These are phyloP conservation scores for Hestina assimilis DNA, from an alignment of 1,140 invertebrate genomes.

Conservation along the genomic window DNA sequence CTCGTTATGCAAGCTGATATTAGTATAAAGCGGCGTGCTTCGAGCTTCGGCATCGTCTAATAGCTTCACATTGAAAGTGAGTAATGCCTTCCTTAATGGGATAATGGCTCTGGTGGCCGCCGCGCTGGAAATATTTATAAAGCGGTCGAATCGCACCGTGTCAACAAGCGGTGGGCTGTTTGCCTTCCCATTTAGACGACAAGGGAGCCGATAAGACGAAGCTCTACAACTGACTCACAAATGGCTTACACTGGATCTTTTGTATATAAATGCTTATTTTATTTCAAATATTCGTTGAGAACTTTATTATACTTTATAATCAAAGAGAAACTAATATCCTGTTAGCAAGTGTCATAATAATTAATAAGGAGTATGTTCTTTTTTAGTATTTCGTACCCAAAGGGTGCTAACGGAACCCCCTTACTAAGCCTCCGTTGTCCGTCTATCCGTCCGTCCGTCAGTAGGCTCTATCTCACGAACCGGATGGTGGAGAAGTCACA, in stretches of 20 bases:
- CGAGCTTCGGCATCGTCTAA: slow-evolving; percentile 43
- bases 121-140: slow-evolving; percentile 72
- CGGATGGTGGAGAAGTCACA: too few relatives aligned
- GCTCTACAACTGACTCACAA: slow-evolving; percentile 28
- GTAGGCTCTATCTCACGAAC: too few relatives aligned
- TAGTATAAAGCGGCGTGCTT: slow-evolving; percentile 18
- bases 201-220: slow-evolving; percentile 54
- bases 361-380: too few relatives aligned
- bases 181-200: slow-evolving; percentile 66
- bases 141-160: slow-evolving; percentile 62
- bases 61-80: slow-evolving; percentile 58
- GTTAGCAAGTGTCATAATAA: too few relatives aligned
- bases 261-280: background rate
- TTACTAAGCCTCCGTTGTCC: too few relatives aligned
- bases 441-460: too few relatives aligned
- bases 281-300: background rate
- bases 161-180: slow-evolving; percentile 66
- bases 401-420: too few relatives aligned
- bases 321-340: too few relatives aligned
- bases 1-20: slow-evolving; percentile 9
- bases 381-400: too few relatives aligned
- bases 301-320: background rate
- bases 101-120: slow-evolving; percentile 62
- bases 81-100: slow-evolving; percentile 72
- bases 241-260: slow-evolving; percentile 5